These are phyloP conservation scores for Palythoa grandiflora DNA, from an alignment of 92 coral and sea anemone species.

Conservation along the genomic window DNA sequence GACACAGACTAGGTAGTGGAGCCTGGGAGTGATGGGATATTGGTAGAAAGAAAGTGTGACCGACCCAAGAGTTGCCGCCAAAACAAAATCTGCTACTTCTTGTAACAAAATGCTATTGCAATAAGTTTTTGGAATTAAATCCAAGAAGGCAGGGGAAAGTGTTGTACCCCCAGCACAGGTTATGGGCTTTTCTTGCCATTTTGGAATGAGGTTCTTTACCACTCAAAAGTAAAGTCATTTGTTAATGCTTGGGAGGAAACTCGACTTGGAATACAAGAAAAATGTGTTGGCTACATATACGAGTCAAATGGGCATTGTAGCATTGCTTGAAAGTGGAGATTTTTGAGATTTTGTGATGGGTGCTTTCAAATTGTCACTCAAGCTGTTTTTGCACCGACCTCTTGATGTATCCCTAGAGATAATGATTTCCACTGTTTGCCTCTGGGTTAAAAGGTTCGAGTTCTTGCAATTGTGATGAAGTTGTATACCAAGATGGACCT, in stretches of 20 bases:
- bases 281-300: slow-evolving; percentile 1
- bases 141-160: slow-evolving; percentile 9
- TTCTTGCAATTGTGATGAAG: slow-evolving; percentile 18
- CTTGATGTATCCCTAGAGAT: slow-evolving; percentile 7
- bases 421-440: slow-evolving; percentile 28
- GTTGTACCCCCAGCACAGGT: slow-evolving; percentile 3
- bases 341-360: slow-evolving; percentile 23
- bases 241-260: slow-evolving; percentile 23
- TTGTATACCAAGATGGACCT: slow-evolving; percentile 21
- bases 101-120: slow-evolving; percentile 3
- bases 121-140: slow-evolving; percentile 1
- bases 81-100: neutral
- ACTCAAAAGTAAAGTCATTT: slow-evolving; percentile 15
- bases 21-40: too few relatives aligned
- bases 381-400: slow-evolving; percentile 9
- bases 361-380: slow-evolving; percentile 10
- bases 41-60: too few relatives aligned
- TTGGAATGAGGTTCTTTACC: slow-evolving; percentile 11
- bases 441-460: slow-evolving; percentile 22
- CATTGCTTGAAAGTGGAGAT: slow-evolving; percentile 17
- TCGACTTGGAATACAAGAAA: slow-evolving; percentile 1
- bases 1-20: too few relatives aligned
- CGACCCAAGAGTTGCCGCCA: too few relatives aligned
- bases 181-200: neutral
- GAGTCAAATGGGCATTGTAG: neutral